Base-by-base conservation (phyloP, 2,797 vertebrate genomes). In the Rhinogobio ventralis region DNA sequence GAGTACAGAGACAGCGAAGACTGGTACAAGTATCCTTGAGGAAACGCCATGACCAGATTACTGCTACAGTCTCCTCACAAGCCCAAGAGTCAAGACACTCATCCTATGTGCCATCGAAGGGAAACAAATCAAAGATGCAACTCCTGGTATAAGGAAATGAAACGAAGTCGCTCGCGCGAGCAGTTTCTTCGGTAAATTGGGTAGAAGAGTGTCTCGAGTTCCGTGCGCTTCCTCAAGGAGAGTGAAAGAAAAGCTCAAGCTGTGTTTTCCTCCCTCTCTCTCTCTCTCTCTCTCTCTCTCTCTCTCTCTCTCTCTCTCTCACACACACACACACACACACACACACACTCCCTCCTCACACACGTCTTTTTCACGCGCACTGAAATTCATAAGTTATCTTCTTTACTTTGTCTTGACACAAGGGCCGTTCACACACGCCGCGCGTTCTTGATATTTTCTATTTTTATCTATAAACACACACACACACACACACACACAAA, bases 21-120 rank as follows among this genome's bases (percentile, higher is more conserved):
- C 94, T 96, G 97, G 93, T 98, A 97, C 92, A 98, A 95, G 94
- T 98, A 97, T 88, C 97, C 96, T 95, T 95, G 97, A 93, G 97
- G 97, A 94, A 97, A 98, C 91, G 97, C 95, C 97, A 98, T 99
- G 96, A 93, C 95, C 93, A 90, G 92, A 90, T 88, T 79, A 84
- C 57, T 78, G 81, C 83, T 83, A 90, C 86, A 66, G 69, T 85
- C 75, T 42, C 69, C 84, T 72, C 74, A 64, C 28, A 30, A 86
- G 67, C 86, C 53, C 36, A 17, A 33, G 55, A 33, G 80, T n/a
- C 80, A 39, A 1, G 2, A 23, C 73, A n/a, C 33, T 17, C 82
- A 69, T 84, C 82, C 36, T 57, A 23, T 17, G 74, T 33, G 49
- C 62, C 82, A 77, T 84, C 73, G 33, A 46, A 23, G 39, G 28